These are phyloP conservation scores for Drosophila mettleri DNA, from an alignment of 2,888 invertebrate genomes.

Conservation along the genomic window DNA sequence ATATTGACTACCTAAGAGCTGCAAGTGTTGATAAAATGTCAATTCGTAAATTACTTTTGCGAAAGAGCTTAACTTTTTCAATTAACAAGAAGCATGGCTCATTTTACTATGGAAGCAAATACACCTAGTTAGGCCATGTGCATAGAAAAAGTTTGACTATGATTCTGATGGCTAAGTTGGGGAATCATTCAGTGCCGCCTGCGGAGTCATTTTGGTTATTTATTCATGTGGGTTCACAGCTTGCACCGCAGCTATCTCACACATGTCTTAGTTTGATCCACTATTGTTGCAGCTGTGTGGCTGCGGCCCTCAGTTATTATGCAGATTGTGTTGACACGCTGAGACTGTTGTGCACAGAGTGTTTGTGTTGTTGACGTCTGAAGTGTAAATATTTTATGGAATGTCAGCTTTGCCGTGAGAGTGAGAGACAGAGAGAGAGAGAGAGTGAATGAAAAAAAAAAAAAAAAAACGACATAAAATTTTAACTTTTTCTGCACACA, in stretches of 20 bases:
- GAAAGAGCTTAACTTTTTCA: slow-evolving; percentile 4
- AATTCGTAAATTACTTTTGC: slow-evolving; percentile 4
- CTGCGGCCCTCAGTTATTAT: slow-evolving; percentile 2
- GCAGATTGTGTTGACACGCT: slow-evolving; percentile 8
- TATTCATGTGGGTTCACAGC: background rate
- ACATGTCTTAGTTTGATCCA: slow-evolving; percentile 6
- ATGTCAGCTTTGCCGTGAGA: background rate
- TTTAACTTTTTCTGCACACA: slow-evolving; percentile 14
- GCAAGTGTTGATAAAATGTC: background rate
- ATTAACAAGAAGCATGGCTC: background rate
- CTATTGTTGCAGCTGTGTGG: slow-evolving; percentile 7
- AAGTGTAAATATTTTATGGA: slow-evolving; percentile 11
- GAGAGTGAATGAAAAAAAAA: no score
- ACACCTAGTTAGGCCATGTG: background rate
- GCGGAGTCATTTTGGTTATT: background rate
- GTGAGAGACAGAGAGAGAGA: no score
- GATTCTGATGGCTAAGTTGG: background rate
- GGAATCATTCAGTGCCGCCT: background rate
- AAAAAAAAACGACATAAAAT: background rate
- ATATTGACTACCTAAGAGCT: background rate
- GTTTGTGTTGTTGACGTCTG: background rate
- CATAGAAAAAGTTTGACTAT: background rate
- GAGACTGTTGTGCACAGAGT: background rate
- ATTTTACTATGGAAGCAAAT: background rate
- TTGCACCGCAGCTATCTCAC: background rate